phyloP scores from a whole-genome alignment of 2,888 invertebrate species.

The Operophtera brumata region DNA sequence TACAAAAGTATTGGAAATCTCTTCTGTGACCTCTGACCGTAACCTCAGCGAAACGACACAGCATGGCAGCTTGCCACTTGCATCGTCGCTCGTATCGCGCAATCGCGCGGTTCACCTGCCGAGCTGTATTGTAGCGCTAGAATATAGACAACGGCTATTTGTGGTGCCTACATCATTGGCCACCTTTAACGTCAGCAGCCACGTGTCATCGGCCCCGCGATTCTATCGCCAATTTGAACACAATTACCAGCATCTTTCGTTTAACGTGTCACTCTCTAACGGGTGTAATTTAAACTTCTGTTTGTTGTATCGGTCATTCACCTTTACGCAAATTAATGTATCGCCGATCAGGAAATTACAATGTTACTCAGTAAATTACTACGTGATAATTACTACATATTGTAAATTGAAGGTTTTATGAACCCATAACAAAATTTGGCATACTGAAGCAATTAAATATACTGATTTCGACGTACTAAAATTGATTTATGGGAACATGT shows the following conservation, averaged over 20 bases:
- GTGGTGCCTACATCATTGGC: constrained; percentile 60
- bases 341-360: constrained; percentile 13
- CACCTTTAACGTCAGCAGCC: constrained; percentile 60
- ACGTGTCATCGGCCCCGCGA: constrained; percentile 61
- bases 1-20: too few relatives aligned
- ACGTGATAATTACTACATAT: constrained; percentile 9
- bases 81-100: constrained; percentile 31
- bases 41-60: constrained; percentile 40
- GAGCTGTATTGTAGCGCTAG: constrained; percentile 41
- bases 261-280: constrained; percentile 18
- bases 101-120: constrained; percentile 62
- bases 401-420: constrained; percentile 19
- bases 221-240: constrained; percentile 43
- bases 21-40: constrained; percentile 40
- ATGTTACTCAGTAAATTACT: constrained; percentile 10
- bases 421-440: constrained; percentile 23
- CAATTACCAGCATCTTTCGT: constrained; percentile 33
- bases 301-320: constrained; percentile 29
- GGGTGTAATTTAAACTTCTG: constrained; percentile 23
- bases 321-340: constrained; percentile 22
- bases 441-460: constrained; percentile 26
- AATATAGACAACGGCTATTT: constrained; percentile 54
- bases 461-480: constrained; percentile 22
- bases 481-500: constrained; percentile 39
- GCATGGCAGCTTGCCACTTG: constrained; percentile 51